Evolutionary conservation across 1,140 invertebrate genomes (phyloP), one percentile per base, ranked within the genome.

Genomic region (Heterodera schachtii): DNA sequence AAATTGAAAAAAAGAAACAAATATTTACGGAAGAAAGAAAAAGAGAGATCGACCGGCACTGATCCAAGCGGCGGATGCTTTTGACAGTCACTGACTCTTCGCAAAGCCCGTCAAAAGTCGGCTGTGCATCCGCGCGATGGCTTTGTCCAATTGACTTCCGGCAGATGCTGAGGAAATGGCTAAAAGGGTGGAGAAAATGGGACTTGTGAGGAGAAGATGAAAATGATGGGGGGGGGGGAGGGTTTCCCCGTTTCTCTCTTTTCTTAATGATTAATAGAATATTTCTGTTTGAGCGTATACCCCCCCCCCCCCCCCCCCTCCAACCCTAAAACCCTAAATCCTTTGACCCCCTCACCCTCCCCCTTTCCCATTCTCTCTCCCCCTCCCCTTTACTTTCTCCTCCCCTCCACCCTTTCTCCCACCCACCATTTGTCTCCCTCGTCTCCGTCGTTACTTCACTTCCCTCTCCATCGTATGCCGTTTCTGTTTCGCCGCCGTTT

Each of bases 141-240:
- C 81, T 49, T 73, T 82, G 74, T 82, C 81, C 78, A 82, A 49
- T 44, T 82, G 81, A 64, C 81, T 82, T 21, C n/a, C 57, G 11
- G n/a, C 80, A 9, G 69, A 71, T 11, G 69, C 31, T 21, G 4
- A 3, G 41, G 69, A 43, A 41, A 46, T 4, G 6, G 31, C 43
- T 19, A 19, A 13, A 52, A 64, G 19, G 19, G 2, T 52, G 49
- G 2, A 11, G 57, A 64, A 64, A 64, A 64, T 52, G 16, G 19
- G 19, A 11, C 3, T 3, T 64, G 19, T 11, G 52, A 52, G 52
- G 52, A 52, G 52, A 31, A 31, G 31, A 31, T 31, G 31, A 31
- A 31, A 31, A 31, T 31, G 31, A 31, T 31, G 31, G 31, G 31
- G 0, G 31, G 31, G 31, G 31, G 31, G 31, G 31, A 1, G 31